These are phyloP conservation scores for Cerastoderma edule DNA, from an alignment of 2,888 invertebrate species.

Conservation along the genomic window DNA sequence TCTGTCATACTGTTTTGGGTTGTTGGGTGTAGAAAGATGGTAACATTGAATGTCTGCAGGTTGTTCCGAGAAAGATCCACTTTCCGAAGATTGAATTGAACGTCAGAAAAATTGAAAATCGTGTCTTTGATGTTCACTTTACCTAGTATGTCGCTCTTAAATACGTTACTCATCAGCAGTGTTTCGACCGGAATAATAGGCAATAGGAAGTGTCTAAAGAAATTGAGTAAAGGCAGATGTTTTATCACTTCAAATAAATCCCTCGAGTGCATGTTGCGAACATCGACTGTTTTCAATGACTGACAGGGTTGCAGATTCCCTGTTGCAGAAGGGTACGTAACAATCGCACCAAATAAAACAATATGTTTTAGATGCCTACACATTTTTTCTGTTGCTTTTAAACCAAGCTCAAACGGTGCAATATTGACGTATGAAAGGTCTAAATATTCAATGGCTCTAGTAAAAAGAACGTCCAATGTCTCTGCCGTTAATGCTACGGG, in stretches of 20 bases:
- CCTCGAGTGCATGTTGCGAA: not conserved
- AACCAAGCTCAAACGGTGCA: constrained; percentile 7
- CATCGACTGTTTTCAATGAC: constrained; percentile 12
- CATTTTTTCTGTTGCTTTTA: not conserved
- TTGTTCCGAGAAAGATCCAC: constrained; percentile 20
- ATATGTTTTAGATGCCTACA: not conserved
- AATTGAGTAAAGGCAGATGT: no score
- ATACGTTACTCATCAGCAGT: not conserved
- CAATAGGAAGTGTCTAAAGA: not conserved
- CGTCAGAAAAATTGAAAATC: not conserved
- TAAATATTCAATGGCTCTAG: constrained; percentile 22
- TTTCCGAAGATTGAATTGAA: not conserved
- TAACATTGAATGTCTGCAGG: constrained; percentile 12
- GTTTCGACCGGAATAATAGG: constrained; percentile 10
- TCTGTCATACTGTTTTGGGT: constrained; percentile 4
- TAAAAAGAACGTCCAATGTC: constrained; percentile 2
- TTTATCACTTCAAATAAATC: constrained; percentile 10
- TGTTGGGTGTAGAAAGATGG: not conserved
- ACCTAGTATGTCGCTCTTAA: not conserved
- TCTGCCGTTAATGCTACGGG: not conserved
- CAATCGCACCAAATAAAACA: not conserved
- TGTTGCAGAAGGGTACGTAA: not conserved
- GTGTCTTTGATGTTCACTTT: not conserved
- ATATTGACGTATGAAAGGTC: constrained; percentile 19
- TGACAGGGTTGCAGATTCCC: not conserved